Percentiles rank a stretch among this genome's conserved stretches.
Evolutionary conservation across 2,797 vertebrate species (phyloP).

Genomic region (Spinibarbus caldwelli): DNA sequence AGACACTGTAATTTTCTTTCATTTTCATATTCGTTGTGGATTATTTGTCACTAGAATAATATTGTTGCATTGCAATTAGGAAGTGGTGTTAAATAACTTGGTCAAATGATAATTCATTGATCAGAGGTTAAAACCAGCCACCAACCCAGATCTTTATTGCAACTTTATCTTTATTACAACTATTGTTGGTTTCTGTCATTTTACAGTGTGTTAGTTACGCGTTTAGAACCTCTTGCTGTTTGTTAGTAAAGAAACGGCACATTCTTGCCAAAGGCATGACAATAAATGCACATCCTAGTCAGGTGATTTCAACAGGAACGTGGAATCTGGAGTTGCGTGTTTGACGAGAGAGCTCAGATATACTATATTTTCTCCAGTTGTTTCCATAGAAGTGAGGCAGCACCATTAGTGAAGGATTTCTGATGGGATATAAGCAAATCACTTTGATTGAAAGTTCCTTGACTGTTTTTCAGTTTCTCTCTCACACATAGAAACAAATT

Average conservation of each 20-base stretch:
- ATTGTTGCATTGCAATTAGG: neutral
- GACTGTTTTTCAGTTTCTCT: neutral
- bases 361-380: conserved; percentile 18
- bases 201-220: neutral
- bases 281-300: conserved; percentile 21
- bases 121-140: neutral
- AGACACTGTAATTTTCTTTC: neutral
- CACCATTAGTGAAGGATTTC: neutral
- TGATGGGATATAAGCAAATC: neutral
- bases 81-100: neutral
- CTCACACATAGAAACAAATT: neutral
- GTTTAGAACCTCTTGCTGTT: conserved; percentile 8
- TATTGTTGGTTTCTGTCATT: neutral
- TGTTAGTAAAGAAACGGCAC: conserved; percentile 7
- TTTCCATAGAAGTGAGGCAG: neutral
- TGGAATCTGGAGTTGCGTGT: conserved; percentile 47
- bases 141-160: neutral
- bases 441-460: neutral
- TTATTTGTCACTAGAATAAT: neutral
- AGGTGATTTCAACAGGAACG: conserved; percentile 5
- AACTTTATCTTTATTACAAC: neutral
- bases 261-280: conserved; percentile 16
- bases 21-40: neutral
- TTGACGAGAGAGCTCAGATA: conserved; percentile 14
- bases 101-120: neutral